Percentiles rank a stretch among this genome's conserved stretches.
phyloP scores from a whole-genome alignment of 2,113 vertebrate species.

The Colinus virginianus region DNA sequence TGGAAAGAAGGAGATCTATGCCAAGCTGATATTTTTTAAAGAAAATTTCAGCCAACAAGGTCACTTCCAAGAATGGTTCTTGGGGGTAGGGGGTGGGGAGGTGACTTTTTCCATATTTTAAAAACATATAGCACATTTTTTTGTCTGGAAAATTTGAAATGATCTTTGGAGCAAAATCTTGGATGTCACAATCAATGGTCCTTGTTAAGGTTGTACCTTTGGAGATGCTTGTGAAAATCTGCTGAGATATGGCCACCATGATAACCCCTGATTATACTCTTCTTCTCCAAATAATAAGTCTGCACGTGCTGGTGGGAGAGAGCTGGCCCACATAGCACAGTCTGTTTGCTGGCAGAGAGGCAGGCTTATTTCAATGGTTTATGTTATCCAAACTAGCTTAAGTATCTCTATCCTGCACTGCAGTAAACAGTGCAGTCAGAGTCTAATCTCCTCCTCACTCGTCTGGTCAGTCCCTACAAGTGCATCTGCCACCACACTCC shows the following conservation, averaged over 20 bases:
- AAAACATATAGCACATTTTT: not conserved
- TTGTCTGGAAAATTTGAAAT: not conserved
- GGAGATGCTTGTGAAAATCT: not conserved
- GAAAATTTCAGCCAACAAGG: conserved; percentile 37
- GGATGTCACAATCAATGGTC: not conserved
- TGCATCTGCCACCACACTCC: not conserved
- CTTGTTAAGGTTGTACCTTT: not conserved
- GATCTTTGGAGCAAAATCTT: not conserved
- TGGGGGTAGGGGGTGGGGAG: not conserved
- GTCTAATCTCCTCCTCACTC: not conserved
- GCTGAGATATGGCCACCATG: not conserved
- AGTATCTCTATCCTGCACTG: not conserved
- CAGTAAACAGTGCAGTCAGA: not conserved
- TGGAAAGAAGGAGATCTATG: conserved; percentile 61
- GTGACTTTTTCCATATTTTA: not conserved
- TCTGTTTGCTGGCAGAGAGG: not conserved
- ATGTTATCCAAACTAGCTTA: not conserved
- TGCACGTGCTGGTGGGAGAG: accelerated
- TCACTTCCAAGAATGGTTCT: not conserved
- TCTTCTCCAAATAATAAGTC: not conserved
- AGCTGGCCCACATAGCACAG: not conserved
- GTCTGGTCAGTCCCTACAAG: not conserved
- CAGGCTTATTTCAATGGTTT: not conserved
- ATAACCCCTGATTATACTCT: not conserved
- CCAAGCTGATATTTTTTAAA: conserved; percentile 32